Evolutionary conservation across 1,140 invertebrate species (phyloP), one percentile per base, ranked within the genome.

Genomic region (Platyscapa corneri): DNA sequence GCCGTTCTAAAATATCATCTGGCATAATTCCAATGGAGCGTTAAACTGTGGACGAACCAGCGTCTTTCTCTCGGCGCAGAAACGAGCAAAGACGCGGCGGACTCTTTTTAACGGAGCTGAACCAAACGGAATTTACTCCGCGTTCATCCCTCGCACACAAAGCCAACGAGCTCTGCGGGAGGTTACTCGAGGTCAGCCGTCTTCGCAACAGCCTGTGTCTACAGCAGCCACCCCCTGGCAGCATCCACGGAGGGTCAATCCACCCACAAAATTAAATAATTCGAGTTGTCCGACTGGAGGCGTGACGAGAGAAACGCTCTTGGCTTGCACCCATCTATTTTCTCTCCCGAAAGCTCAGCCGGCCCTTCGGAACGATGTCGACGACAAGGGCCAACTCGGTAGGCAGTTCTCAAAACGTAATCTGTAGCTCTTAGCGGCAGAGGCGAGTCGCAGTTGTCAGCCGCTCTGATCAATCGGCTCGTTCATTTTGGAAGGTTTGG

Each of bases 231-330:
- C 53, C 76, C 32, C 23, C 53, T 5, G 6, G 49, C 30, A 56
- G 32, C 7, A 60, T 60, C 30, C 32, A 18, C 3, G 42, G 60
- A 82, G 70, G 49, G 49, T 75, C 49, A 74, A 75, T 39, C 32
- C n/a, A 65, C 6, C 10, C 42, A 60, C 27, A n/a, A 72, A 82
- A 82, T 82, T 53, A 56, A 82, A 72, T 82, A 56, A 72, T 37
- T 10, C 46, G 18, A 42, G 20, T 23, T n/a, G 49, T 46, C 32
- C 27, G 18, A n/a, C 32, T 39, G 1, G 18, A 30, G 3, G 42
- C 0, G 8, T 16, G 39, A 39, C 12, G 30, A 30, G 49, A 53
- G 18, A 53, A 53, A 53, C n/a, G n/a, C 7, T 53, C 18, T 53
- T 53, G 10, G 8, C 30, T 78, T 78, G 34, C 37, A 23, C 56